These are phyloP conservation scores for Zootermopsis nevadensis DNA, from an alignment of 2,888 invertebrate genomes.

Conservation along the genomic window DNA sequence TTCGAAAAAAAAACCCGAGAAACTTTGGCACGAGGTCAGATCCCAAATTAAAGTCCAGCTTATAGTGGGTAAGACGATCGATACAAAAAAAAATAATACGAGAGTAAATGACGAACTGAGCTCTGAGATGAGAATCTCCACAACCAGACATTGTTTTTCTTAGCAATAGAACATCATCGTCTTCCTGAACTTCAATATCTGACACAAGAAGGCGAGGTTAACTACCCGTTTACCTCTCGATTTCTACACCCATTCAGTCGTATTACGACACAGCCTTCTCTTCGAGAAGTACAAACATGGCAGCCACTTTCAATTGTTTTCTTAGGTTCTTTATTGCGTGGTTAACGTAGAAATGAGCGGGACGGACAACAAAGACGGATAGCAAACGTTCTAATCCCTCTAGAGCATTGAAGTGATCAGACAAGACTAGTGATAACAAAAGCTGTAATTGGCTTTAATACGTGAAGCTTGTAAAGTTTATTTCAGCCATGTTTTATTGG, in stretches of 20 bases:
- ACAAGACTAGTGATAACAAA: too few species aligned
- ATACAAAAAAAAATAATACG: background rate
- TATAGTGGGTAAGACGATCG: background rate
- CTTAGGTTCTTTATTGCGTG: background rate
- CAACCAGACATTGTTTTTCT: background rate
- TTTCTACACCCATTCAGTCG: background rate
- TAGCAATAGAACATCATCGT: background rate
- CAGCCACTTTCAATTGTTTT: slow-evolving; percentile 15
- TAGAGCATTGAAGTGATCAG: too few species aligned
- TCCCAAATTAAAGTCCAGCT: background rate
- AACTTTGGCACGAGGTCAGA: background rate
- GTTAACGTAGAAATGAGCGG: background rate
- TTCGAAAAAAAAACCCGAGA: too few species aligned
- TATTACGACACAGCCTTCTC: background rate
- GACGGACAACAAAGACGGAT: background rate
- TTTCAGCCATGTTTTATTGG: too few species aligned
- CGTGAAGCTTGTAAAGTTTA: too few species aligned
- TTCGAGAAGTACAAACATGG: background rate
- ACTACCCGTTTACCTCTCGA: background rate
- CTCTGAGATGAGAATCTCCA: background rate
- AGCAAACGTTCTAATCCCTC: background rate
- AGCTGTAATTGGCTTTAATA: too few species aligned
- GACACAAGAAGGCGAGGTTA: background rate
- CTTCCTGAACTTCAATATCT: background rate
- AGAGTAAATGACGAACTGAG: background rate